A percentile compares a stretch with the other conserved stretches of the same genome.
Evolutionary conservation across 2,888 invertebrate genomes (phyloP).

Genomic region (Plusia festucae): DNA sequence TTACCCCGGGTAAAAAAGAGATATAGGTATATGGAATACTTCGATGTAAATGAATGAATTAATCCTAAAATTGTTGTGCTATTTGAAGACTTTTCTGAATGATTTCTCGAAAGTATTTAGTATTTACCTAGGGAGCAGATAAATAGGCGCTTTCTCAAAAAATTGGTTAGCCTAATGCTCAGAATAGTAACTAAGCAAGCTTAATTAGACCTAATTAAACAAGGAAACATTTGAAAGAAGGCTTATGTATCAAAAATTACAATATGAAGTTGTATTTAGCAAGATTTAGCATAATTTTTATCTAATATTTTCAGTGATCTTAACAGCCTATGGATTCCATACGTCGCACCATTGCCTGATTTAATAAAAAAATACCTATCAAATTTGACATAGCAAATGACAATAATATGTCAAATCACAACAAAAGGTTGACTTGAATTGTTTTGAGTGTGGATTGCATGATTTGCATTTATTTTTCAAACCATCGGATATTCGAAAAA

Average conservation of each 20-base stretch:
- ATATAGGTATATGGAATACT: no score
- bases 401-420: conserved; percentile 57
- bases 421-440: conserved; percentile 54
- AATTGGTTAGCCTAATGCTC: not conserved
- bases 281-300: not conserved
- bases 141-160: not conserved
- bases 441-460: conserved; percentile 64
- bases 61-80: no score
- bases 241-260: not conserved
- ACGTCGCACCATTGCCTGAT: no score
- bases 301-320: not conserved
- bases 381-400: conserved; percentile 6
- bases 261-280: conserved; percentile 4
- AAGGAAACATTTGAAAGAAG: not conserved
- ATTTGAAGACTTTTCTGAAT: not conserved
- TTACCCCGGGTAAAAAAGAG: no score
- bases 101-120: not conserved
- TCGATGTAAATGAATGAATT: no score
- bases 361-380: not conserved
- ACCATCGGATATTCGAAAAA: conserved; percentile 48
- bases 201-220: no score
- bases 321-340: not conserved
- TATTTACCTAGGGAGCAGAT: not conserved
- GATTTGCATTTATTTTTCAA: conserved; percentile 74
- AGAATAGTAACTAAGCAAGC: no score